These are phyloP conservation scores for Synergus umbraculus DNA, from an alignment of 2,888 invertebrate species.

Conservation along the genomic window DNA sequence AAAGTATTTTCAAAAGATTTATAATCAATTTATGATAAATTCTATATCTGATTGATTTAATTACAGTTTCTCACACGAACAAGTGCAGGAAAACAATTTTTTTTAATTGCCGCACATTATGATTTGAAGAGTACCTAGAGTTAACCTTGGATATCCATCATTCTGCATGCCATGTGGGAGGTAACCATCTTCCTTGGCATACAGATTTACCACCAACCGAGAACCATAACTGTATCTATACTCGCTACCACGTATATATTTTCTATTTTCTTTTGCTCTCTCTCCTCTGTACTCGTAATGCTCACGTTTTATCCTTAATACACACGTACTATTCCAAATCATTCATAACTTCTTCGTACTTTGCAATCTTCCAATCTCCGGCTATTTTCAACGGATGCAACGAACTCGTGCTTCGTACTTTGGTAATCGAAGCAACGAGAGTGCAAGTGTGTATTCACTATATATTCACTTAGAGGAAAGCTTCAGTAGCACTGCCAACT, in stretches of 20 bases:
- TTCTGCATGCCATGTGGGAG: conserved; percentile 60
- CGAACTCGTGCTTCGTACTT: conserved; percentile 6
- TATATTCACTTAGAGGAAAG: background rate
- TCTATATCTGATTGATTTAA: background rate
- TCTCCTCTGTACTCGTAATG: background rate
- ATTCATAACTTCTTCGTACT: conserved; percentile 23
- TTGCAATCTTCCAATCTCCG: conserved; percentile 57
- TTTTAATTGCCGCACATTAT: background rate
- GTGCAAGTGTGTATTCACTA: conserved; percentile 4
- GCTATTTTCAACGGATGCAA: conserved; percentile 51
- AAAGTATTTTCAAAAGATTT: no score
- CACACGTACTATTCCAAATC: background rate
- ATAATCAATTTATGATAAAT: no score
- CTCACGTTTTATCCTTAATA: conserved; percentile 14
- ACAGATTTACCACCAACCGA: conserved; percentile 62
- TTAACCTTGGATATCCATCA: conserved; percentile 64
- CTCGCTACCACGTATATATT: conserved; percentile 52
- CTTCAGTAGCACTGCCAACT: background rate
- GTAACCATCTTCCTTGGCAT: conserved; percentile 56
- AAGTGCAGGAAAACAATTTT: background rate
- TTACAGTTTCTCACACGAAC: background rate
- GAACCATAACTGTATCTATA: conserved; percentile 54
- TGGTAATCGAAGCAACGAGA: conserved; percentile 7
- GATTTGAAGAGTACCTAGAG: conserved; percentile 12
- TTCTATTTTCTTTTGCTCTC: conserved; percentile 21